Base-by-base conservation (phyloP, 2,797 vertebrate genomes). In the Hydrocynus forskahlii region DNA sequence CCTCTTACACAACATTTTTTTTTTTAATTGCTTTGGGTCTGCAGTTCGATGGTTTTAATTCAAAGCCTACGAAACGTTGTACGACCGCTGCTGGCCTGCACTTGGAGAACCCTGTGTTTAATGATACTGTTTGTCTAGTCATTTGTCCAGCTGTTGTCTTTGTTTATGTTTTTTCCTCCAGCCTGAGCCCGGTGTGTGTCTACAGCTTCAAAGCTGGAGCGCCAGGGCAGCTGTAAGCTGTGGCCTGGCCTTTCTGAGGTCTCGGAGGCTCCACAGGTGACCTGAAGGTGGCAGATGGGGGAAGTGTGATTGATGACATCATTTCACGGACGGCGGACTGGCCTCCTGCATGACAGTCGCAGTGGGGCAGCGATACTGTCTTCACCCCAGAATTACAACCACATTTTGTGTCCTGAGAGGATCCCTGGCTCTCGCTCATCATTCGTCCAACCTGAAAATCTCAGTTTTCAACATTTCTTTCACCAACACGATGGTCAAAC, bases 231-330 rank as follows among this genome's bases (percentile, higher is more conserved):
- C 57, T 7, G 21, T 57, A 35, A 43, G 50, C 52, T 25, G 43
- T 13, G 19, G 35, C 17, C 43, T 8, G 72, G 69, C 76, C 66
- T 84, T 19, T 54, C 38, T 59, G 16, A 12, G 19, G 63, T 69
- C 79, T 23, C 17, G 64, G 21, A 74, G 29, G 73, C 68, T 70
- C 68, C 40, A 66, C 85, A 82, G 85, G 45, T 86, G 85, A 86
- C 83, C 85, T 83, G 80, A 75, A 76, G 80, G 64, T 21, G 38
- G 68, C 80, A 77, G 66, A 52, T 19, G 7, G 79, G 64, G 74
- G 23, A 25, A n/a, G 3, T 19, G 54, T 81, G 85, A 86, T 84
- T 83, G 81, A 86, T 86, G 83, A 81, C 83, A 83, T 86, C 72
- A 76, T 79, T 84, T 81, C 69, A 82, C 81, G 70, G 60, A 50